phyloP scores from a whole-genome alignment of 2,888 invertebrate species.

The Parasteatoda lunata region DNA sequence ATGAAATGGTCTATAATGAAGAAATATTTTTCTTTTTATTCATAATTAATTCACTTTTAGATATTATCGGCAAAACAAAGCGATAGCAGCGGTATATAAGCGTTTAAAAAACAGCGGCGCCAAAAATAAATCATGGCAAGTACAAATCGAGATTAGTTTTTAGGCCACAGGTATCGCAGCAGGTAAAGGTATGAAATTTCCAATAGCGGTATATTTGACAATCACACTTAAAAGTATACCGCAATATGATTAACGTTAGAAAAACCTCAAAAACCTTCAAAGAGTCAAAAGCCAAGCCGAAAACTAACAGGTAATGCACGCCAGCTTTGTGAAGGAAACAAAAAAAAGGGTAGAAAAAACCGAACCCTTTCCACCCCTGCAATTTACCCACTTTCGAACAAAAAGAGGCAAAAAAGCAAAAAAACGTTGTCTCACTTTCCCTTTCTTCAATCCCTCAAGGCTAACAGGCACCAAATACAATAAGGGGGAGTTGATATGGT shows the following conservation, averaged over 20 bases:
- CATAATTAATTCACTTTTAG: too few species aligned
- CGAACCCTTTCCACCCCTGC: constrained; percentile 6
- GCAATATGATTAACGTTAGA: constrained; percentile 45
- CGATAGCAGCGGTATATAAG: too few species aligned
- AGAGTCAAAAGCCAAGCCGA: not conserved
- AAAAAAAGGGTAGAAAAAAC: not conserved
- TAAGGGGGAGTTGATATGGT: not conserved
- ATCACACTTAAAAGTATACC: constrained; percentile 13
- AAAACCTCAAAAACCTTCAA: not conserved
- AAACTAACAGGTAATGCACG: not conserved
- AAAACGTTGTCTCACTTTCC: not conserved
- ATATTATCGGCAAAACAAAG: too few species aligned
- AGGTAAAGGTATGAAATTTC: not conserved
- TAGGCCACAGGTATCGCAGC: not conserved
- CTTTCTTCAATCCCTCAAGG: not conserved
- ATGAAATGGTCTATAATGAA: too few species aligned
- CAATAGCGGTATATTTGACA: constrained; percentile 20
- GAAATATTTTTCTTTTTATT: too few species aligned
- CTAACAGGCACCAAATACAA: not conserved
- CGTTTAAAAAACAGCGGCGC: too few species aligned
- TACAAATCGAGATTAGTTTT: not conserved
- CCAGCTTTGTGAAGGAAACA: not conserved
- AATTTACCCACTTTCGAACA: constrained; percentile 13
- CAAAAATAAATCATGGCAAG: not conserved
- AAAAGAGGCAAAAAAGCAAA: not conserved